A percentile compares a stretch with the other conserved stretches of the same genome.
Conservation (phyloP, 2,888 invertebrate species). For the Lacanobia wlatinum region DNA sequence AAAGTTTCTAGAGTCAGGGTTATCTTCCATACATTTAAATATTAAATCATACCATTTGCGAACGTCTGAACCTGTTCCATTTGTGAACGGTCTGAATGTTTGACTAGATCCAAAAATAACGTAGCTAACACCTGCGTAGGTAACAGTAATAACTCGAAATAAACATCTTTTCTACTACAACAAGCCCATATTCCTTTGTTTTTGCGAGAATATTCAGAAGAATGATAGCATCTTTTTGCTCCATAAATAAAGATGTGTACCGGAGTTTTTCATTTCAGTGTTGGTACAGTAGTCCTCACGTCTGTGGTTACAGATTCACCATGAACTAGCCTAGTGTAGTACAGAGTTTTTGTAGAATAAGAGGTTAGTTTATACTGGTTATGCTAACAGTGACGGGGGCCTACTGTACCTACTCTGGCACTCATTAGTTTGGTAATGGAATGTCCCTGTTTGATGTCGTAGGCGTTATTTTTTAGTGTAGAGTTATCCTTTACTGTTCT, state of each 20-base stretch:
- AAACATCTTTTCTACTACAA: constrained; percentile 1
- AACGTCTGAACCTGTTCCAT: too few species aligned
- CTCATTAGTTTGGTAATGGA: constrained; percentile 51
- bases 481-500: not conserved
- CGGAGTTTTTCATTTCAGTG: constrained; percentile 30
- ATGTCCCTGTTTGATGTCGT: constrained; percentile 22
- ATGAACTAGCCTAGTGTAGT: not conserved
- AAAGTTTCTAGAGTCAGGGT: not conserved
- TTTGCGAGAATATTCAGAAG: constrained; percentile 31
- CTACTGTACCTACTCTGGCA: not conserved
- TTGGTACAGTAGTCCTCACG: not conserved
- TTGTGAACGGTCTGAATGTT: constrained; percentile 1
- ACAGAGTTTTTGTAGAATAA: not conserved
- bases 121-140: not conserved
- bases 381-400: not conserved
- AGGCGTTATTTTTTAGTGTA: not conserved
- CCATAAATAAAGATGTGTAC: constrained; percentile 42
- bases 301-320: not conserved
- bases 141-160: not conserved
- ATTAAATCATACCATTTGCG: not conserved
- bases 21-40: not conserved
- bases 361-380: not conserved
- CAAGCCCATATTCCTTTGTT: constrained; percentile 14
- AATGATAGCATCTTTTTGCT: constrained; percentile 41
- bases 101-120: constrained; percentile 18